Percentiles rank a stretch among this genome's conserved stretches.
phyloP scores from a whole-genome alignment of 2,888 invertebrate genomes.

The Sceliomorpha sp. region DNA sequence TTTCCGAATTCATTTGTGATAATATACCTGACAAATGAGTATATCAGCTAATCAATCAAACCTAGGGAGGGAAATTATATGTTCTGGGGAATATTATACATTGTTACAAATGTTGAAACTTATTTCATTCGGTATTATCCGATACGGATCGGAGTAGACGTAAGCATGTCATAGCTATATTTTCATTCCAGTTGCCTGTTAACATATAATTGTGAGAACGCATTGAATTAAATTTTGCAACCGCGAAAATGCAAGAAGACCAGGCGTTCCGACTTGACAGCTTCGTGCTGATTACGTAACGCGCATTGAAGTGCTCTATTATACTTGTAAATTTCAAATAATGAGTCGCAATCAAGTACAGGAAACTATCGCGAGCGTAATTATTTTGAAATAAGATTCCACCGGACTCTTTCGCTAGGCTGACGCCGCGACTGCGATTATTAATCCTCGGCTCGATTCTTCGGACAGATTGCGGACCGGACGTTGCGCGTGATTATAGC shows the following conservation, averaged over 20 bases:
- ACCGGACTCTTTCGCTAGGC: constrained; percentile 67
- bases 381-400: constrained; percentile 79
- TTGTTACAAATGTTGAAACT: too few species aligned
- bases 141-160: too few species aligned
- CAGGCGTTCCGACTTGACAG: constrained; percentile 38
- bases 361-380: constrained; percentile 74
- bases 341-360: constrained; percentile 79
- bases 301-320: constrained; percentile 76
- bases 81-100: too few species aligned
- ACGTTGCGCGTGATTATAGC: constrained; percentile 61
- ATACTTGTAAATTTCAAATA: constrained; percentile 79
- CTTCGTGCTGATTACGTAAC: constrained; percentile 67
- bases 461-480: constrained; percentile 69
- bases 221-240: not conserved
- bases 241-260: not conserved
- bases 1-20: too few species aligned
- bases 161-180: too few species aligned
- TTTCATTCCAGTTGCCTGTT: too few species aligned
- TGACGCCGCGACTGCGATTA: constrained; percentile 69
- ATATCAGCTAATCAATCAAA: too few species aligned
- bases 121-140: too few species aligned
- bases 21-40: too few species aligned
- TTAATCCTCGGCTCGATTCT: constrained; percentile 72
- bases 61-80: too few species aligned
- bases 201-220: constrained; percentile 25